Evolutionary conservation across 2,113 vertebrate species (phyloP).

Genomic region (Elgaria multicarinata): DNA sequence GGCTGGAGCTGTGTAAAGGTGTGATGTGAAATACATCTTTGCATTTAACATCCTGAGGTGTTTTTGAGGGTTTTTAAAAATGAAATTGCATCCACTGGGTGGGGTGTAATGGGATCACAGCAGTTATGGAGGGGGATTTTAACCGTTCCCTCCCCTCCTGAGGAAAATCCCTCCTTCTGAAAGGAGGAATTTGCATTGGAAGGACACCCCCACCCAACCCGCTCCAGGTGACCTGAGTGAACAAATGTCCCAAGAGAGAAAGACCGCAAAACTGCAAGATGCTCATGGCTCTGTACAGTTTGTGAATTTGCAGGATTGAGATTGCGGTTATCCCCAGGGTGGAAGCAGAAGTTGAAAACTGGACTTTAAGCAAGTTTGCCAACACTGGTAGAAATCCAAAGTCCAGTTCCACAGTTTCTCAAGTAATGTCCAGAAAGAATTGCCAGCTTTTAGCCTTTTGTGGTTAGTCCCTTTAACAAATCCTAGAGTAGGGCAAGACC

Average conservation of each 20-base stretch:
- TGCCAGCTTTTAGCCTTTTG: neutral
- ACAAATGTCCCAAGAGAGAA: too few relatives aligned
- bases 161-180: neutral
- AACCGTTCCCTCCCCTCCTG: neutral
- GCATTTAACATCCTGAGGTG: neutral
- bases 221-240: too few relatives aligned
- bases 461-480: neutral
- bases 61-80: neutral
- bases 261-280: too few relatives aligned
- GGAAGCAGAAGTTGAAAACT: too few relatives aligned
- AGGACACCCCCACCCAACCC: neutral
- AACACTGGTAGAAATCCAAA: neutral
- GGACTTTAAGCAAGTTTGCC: neutral
- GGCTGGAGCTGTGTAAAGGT: too few relatives aligned
- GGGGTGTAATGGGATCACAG: neutral
- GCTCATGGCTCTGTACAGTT: too few relatives aligned
- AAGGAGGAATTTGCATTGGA: neutral
- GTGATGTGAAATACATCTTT: neutral
- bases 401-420: too few relatives aligned
- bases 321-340: too few relatives aligned
- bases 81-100: neutral
- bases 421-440: too few relatives aligned
- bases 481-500: neutral
- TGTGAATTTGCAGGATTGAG: too few relatives aligned
- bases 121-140: neutral